phyloP scores from a whole-genome alignment of 2,113 vertebrate genomes.

The Rutilus rutilus region DNA sequence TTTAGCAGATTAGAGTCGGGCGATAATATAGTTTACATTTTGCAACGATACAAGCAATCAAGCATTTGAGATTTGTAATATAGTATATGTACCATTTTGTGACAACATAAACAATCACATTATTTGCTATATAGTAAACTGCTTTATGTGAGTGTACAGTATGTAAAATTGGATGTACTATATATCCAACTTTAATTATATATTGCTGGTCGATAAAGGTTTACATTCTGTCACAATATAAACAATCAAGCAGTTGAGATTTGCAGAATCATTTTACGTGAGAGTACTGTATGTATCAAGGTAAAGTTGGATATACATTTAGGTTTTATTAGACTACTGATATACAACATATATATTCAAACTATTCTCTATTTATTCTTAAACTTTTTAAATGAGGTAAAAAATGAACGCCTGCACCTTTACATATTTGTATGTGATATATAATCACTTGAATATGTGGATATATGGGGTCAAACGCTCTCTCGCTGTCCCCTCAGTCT shows the following conservation, averaged over 20 bases:
- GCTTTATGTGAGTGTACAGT: too few species aligned
- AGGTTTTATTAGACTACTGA: background rate
- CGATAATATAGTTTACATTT: too few species aligned
- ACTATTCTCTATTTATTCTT: background rate
- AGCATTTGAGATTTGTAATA: too few species aligned
- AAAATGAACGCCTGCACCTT: background rate
- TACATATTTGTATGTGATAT: background rate
- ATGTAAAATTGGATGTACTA: too few species aligned
- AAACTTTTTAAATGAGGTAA: background rate
- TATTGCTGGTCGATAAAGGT: too few species aligned
- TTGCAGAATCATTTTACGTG: background rate
- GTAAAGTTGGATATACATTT: background rate
- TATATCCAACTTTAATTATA: too few species aligned
- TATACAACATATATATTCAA: background rate
- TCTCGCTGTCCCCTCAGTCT: constrained; percentile 62
- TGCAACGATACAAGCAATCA: too few species aligned
- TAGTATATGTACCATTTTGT: too few species aligned
- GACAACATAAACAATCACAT: too few species aligned
- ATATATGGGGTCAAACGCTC: background rate
- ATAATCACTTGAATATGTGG: background rate
- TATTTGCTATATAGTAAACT: too few species aligned
- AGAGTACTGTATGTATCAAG: background rate
- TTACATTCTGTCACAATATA: too few species aligned
- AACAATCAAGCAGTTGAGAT: background rate
- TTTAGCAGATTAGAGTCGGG: too few species aligned